Evolutionary conservation across 2,797 vertebrate species (phyloP).

Genomic region (Pangasius larnaudii): DNA sequence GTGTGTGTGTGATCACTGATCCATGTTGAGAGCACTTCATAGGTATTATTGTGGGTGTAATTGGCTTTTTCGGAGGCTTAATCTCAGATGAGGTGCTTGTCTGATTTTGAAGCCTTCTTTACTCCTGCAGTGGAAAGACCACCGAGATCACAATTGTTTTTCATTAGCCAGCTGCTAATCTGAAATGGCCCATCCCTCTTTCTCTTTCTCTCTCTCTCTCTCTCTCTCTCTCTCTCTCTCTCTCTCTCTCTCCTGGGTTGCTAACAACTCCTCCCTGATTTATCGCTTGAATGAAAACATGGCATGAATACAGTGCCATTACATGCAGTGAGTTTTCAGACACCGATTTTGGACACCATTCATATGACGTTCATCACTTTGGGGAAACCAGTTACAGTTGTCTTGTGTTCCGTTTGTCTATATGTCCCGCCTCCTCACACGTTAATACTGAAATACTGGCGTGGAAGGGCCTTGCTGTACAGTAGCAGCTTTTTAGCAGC

Average conservation of each 20-base stretch:
- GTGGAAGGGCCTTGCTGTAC: neutral
- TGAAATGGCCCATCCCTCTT: conserved; percentile 53
- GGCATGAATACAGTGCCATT: neutral
- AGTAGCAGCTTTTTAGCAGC: neutral
- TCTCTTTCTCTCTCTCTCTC: neutral
- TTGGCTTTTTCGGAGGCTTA: conserved; percentile 75
- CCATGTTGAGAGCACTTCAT: conserved; percentile 71
- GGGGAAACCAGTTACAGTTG: no score
- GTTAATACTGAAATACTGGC: neutral
- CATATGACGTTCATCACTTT: no score
- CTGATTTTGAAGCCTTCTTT: conserved; percentile 73
- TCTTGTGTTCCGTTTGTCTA: neutral
- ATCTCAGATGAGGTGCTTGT: conserved; percentile 76
- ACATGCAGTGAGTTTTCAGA: neutral
- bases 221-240: neutral
- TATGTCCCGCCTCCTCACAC: neutral
- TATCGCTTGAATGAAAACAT: neutral
- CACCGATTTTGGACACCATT: neutral
- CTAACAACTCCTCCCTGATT: neutral
- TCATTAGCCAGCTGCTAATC: conserved; percentile 59
- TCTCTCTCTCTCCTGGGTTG: neutral
- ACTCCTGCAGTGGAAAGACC: conserved; percentile 71
- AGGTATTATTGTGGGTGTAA: conserved; percentile 78
- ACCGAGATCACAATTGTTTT: conserved; percentile 67
- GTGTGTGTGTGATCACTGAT: conserved; percentile 63